A percentile compares a stretch with the other conserved stretches of the same genome.
Evolutionary conservation across 2,113 vertebrate species (phyloP).

Genomic region (Nymphicus hollandicus): DNA sequence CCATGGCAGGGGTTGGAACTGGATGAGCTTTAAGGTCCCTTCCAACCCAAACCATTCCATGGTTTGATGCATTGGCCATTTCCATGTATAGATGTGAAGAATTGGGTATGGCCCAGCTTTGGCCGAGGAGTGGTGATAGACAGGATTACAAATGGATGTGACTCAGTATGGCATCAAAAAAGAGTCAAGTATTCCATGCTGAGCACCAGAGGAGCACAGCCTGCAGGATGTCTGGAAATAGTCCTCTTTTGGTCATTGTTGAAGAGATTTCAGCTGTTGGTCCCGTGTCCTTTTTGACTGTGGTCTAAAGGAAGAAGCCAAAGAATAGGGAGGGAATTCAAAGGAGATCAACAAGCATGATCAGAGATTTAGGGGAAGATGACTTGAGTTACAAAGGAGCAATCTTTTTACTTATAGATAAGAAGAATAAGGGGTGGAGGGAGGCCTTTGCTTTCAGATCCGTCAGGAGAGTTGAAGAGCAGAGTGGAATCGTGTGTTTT

Average conservation of each 20-base stretch:
- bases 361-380: not conserved
- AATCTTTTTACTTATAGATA: not conserved
- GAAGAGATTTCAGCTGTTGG: not conserved
- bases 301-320: not conserved
- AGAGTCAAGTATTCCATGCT: not conserved
- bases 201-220: not conserved
- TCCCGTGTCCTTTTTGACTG: not conserved
- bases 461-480: not conserved
- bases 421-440: not conserved
- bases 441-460: not conserved
- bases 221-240: not conserved
- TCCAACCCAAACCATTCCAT: not conserved
- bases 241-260: not conserved
- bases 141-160: not conserved
- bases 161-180: not conserved
- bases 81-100: too few relatives aligned
- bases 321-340: not conserved
- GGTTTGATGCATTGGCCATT: not conserved
- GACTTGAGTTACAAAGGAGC: not conserved
- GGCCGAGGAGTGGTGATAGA: not conserved
- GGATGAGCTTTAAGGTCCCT: not conserved
- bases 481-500: not conserved
- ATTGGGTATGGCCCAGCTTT: not conserved
- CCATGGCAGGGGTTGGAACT: rapidly evolving
- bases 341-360: not conserved